Evolutionary conservation across 2,888 invertebrate species (phyloP), one percentile per base, ranked within the genome.

Genomic region (Alitta virens): DNA sequence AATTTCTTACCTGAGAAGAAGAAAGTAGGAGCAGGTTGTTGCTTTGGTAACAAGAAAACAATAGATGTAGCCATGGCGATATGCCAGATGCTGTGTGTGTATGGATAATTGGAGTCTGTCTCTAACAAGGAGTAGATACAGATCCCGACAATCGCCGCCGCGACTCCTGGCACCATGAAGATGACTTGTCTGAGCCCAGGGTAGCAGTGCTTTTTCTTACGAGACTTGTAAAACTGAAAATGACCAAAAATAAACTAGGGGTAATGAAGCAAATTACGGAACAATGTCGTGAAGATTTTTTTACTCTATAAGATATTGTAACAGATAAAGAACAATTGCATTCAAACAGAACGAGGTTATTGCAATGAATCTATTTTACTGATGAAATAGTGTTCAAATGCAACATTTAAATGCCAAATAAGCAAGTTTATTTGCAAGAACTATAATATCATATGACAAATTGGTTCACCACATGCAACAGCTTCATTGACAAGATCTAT

Each of bases 81-180:
- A 69, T 83, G 83, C 94, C 94, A 94, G 46, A 90, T 77, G 60
- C 93, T 93, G 83, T 94, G 94, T 2, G 92, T 88, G 74, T 91
- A 89, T 77, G 90, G 90, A 82, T 94, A 94, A 85, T 94, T 94
- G 71, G 88, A 87, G 69, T 90, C 88, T 0, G 94, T 94, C 81
- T 94, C 92, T 57, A 94, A 83, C 74, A 93, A 90, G 23, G 90
- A 90, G 79, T 89, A 94, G 74, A 91, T 89, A n/a, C 90, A 78
- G 25, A 94, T 83, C 0, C 92, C 94, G 1, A 88, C 78, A 12
- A 86, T 83, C 1, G 91, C 91, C 49, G 91, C 81, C 38, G 87
- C 74, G 2, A 89, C 74, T 3, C 93, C 93, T 2, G 89, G 82
- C 49, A 82, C 63, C 52, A 80, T 68, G 63, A 75, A 77, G 59